Conservation (phyloP, 2,797 vertebrate species). For the Aplochiton taeniatus region DNA sequence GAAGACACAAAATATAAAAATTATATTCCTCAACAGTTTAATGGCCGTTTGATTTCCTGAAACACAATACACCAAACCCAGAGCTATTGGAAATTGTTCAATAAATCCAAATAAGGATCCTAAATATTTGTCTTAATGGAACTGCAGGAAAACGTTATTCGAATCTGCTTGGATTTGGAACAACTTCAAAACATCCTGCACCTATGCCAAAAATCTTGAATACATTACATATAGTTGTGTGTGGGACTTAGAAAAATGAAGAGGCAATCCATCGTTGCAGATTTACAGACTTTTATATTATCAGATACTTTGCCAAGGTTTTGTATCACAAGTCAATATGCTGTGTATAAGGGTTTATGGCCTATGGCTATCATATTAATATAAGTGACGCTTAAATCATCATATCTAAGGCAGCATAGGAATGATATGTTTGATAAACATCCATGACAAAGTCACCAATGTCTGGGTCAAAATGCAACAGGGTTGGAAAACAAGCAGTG, state of each 20-base stretch:
- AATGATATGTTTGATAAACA: slow-evolving; percentile 1
- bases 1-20: too few relatives aligned
- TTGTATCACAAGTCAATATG: background rate
- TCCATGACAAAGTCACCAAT: background rate
- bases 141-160: too few relatives aligned
- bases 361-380: slow-evolving; percentile 22
- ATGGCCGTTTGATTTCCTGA: too few relatives aligned
- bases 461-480: too few relatives aligned
- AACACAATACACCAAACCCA: too few relatives aligned
- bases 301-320: slow-evolving; percentile 1
- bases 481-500: too few relatives aligned
- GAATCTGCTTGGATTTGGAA: background rate
- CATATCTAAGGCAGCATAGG: slow-evolving; percentile 8
- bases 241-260: background rate
- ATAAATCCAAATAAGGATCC: too few relatives aligned
- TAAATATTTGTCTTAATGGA: too few relatives aligned
- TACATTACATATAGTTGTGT: background rate
- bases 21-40: too few relatives aligned
- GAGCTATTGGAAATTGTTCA: too few relatives aligned
- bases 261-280: background rate
- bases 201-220: background rate
- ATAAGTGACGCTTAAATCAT: slow-evolving; percentile 9
- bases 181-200: background rate
- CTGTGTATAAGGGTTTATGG: slow-evolving; percentile 3
- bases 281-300: background rate